phyloP scores from a whole-genome alignment of 2,113 vertebrate species.

The Nipponia nippon region DNA sequence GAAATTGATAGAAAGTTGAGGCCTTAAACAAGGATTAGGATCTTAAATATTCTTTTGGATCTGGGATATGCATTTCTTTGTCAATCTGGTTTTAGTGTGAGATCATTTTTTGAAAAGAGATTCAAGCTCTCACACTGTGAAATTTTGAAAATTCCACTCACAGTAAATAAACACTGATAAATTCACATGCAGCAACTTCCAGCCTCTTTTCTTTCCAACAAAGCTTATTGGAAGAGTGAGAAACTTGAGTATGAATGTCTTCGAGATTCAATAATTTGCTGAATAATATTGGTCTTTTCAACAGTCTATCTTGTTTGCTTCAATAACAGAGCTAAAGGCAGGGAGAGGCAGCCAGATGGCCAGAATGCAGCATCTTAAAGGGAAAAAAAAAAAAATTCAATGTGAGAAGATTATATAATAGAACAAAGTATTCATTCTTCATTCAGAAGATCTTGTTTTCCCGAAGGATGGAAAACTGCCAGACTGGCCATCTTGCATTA shows the following conservation, averaged over 20 bases:
- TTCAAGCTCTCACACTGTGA: neutral
- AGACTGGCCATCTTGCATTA: neutral
- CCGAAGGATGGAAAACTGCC: neutral
- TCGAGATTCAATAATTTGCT: conserved; percentile 40
- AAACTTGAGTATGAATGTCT: conserved; percentile 36
- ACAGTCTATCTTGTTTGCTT: conserved; percentile 39
- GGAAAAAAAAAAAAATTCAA: neutral
- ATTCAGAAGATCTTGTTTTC: neutral
- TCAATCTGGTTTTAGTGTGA: neutral
- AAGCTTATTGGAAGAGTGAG: conserved; percentile 21
- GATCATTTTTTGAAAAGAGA: neutral
- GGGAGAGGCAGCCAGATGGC: conserved; percentile 40
- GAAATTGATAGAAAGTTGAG: neutral
- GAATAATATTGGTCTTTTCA: conserved; percentile 53
- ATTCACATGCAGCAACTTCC: neutral
- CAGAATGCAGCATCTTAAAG: neutral
- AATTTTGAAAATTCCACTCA: neutral
- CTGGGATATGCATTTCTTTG: neutral
- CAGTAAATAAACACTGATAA: conserved; percentile 4
- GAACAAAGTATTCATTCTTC: conserved; percentile 26
- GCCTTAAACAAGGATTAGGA: neutral
- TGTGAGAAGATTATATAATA: conserved; percentile 1
- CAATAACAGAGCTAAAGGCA: conserved; percentile 36
- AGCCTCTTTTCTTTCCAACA: neutral
- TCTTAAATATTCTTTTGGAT: neutral